These are phyloP conservation scores for Pinna nobilis DNA, from an alignment of 1,140 invertebrate genomes.

Conservation along the genomic window DNA sequence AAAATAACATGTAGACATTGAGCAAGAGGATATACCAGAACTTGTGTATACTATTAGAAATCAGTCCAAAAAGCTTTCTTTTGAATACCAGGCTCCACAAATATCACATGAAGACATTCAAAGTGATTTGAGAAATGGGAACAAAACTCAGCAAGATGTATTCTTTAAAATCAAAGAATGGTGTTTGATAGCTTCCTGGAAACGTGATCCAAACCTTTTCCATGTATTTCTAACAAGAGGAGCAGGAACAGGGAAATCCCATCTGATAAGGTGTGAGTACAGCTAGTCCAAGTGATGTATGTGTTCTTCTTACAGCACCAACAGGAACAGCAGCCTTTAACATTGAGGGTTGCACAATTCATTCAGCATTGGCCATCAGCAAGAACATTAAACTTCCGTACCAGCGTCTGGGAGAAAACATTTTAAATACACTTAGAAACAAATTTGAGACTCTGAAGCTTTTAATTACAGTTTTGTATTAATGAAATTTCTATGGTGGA, in stretches of 20 bases:
- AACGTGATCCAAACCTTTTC: constrained; percentile 17
- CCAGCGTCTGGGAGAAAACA: constrained; percentile 10
- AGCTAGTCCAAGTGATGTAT: constrained; percentile 19
- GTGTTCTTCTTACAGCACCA: constrained; percentile 29
- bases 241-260: constrained; percentile 41
- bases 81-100: neutral
- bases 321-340: constrained; percentile 35
- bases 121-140: neutral
- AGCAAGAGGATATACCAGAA: neutral
- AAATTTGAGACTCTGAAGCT: constrained; percentile 16
- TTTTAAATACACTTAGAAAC: constrained; percentile 8
- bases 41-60: neutral
- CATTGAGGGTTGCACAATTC: constrained; percentile 30
- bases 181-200: constrained; percentile 13
- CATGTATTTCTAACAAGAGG: constrained; percentile 38
- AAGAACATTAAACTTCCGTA: constrained; percentile 20
- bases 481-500: constrained; percentile 47
- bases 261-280: constrained; percentile 38
- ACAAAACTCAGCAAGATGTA: constrained; percentile 14
- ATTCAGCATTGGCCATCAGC: neutral
- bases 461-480: constrained; percentile 37
- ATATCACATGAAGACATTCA: neutral
- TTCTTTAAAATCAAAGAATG: constrained; percentile 38
- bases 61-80: neutral
- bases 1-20: neutral